Evolutionary conservation across 2,888 invertebrate genomes (phyloP).

Genomic region (Euplagia quadripunctaria): DNA sequence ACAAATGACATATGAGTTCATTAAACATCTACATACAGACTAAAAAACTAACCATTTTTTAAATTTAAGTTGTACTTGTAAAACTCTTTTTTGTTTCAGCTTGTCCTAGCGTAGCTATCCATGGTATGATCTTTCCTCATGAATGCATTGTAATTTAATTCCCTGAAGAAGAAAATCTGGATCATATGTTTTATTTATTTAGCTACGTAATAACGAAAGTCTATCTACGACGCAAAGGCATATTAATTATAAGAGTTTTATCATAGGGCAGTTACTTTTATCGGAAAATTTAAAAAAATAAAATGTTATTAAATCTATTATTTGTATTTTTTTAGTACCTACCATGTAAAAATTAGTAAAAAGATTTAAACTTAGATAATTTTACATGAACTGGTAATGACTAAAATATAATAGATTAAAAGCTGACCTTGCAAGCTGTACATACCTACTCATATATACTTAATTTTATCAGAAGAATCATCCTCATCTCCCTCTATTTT

Average conservation of each 20-base stretch:
- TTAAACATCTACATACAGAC: too few relatives aligned
- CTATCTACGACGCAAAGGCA: not conserved
- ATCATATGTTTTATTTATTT: constrained; percentile 39
- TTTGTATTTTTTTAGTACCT: not conserved
- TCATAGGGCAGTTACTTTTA: not conserved
- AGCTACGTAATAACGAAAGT: constrained; percentile 4
- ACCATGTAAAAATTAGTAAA: not conserved
- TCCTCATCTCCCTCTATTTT: too few relatives aligned
- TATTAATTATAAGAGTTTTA: constrained; percentile 5
- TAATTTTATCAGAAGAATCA: too few relatives aligned
- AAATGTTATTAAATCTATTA: not conserved
- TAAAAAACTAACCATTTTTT: too few relatives aligned
- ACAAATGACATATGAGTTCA: too few relatives aligned
- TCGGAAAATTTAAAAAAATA: not conserved
- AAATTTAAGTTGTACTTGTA: too few relatives aligned
- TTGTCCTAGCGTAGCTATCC: constrained; percentile 85
- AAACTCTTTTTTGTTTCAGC: constrained; percentile 82
- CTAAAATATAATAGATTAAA: too few relatives aligned
- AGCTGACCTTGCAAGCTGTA: too few relatives aligned
- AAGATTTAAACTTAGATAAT: not conserved
- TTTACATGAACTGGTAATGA: too few relatives aligned
- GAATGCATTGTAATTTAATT: constrained; percentile 90
- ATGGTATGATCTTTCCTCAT: constrained; percentile 87
- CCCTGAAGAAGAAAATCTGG: not conserved
- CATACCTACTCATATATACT: too few relatives aligned